phyloP scores from a whole-genome alignment of 1,140 invertebrate genomes.

The Diabrotica virgifera region DNA sequence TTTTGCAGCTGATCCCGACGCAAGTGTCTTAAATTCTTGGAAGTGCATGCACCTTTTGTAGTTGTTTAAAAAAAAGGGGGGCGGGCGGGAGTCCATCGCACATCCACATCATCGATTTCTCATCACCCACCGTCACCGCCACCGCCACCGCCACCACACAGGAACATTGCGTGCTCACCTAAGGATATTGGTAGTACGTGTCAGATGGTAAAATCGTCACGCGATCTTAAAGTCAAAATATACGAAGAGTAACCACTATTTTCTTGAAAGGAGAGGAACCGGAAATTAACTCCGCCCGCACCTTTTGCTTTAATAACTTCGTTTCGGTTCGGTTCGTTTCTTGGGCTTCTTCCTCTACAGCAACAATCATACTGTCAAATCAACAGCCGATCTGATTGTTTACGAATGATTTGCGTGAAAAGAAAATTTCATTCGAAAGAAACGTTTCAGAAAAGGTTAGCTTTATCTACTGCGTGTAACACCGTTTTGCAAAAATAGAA shows the following conservation, averaged over 20 bases:
- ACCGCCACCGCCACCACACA: too few species aligned
- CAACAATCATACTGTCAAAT: not conserved
- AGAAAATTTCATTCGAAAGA: too few species aligned
- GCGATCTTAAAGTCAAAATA: not conserved
- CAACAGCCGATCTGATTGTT: not conserved
- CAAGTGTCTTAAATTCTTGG: too few species aligned
- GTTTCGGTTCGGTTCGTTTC: not conserved
- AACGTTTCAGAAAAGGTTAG: too few species aligned
- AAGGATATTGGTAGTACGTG: conserved; percentile 2
- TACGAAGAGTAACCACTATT: not conserved
- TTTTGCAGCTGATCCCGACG: too few species aligned
- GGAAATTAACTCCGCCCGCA: not conserved
- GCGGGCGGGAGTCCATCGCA: too few species aligned
- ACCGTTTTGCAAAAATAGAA: too few species aligned
- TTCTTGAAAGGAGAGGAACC: not conserved
- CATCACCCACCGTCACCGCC: too few species aligned
- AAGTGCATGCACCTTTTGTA: too few species aligned
- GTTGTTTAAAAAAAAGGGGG: too few species aligned
- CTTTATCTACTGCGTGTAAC: too few species aligned
- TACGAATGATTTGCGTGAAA: not conserved
- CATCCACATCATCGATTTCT: not conserved
- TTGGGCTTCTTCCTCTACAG: not conserved
- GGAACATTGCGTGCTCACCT: not conserved
- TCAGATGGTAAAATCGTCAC: not conserved
- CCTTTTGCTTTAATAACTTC: conserved; percentile 2